A percentile compares a stretch with the other conserved stretches of the same genome.
Evolutionary conservation across 2,113 vertebrate species (phyloP).

Genomic region (Gallinago jamesoni): DNA sequence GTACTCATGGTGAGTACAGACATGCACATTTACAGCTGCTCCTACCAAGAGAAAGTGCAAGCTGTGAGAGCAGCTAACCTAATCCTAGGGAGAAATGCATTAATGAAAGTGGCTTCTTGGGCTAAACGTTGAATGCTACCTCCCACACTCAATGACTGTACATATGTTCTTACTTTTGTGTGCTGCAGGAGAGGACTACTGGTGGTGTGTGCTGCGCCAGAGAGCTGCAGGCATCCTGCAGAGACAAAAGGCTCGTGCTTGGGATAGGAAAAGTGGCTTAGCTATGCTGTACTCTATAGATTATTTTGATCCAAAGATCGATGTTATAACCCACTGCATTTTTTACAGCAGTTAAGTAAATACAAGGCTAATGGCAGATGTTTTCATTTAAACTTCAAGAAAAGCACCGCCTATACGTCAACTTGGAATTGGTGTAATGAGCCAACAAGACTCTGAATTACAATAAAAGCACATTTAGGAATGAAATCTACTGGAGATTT

Average conservation of each 20-base stretch:
- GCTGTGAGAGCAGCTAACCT: neutral
- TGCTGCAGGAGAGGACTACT: neutral
- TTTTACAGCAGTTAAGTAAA: constrained; percentile 56
- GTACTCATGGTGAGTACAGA: neutral
- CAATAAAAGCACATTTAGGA: constrained; percentile 45
- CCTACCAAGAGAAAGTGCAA: neutral
- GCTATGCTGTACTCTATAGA: neutral
- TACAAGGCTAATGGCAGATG: constrained; percentile 47
- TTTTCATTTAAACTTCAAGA: constrained; percentile 63
- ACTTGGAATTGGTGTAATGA: neutral
- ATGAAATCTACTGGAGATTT: constrained; percentile 47
- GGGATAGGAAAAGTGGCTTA: neutral
- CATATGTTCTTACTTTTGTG: neutral
- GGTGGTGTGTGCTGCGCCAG: neutral
- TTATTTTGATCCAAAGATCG: neutral
- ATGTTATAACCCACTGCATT: neutral
- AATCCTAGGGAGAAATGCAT: neutral
- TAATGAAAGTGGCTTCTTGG: neutral
- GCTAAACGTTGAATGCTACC: rapidly evolving
- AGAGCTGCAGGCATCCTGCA: neutral
- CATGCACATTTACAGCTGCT: neutral
- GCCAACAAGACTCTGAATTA: constrained; percentile 47
- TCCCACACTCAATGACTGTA: neutral
- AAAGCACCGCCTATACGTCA: constrained; percentile 13
- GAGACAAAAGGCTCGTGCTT: neutral